A percentile compares a stretch with the other conserved stretches of the same genome.
phyloP scores from a whole-genome alignment of 1,140 invertebrate genomes.

The Drosophila hydei region DNA sequence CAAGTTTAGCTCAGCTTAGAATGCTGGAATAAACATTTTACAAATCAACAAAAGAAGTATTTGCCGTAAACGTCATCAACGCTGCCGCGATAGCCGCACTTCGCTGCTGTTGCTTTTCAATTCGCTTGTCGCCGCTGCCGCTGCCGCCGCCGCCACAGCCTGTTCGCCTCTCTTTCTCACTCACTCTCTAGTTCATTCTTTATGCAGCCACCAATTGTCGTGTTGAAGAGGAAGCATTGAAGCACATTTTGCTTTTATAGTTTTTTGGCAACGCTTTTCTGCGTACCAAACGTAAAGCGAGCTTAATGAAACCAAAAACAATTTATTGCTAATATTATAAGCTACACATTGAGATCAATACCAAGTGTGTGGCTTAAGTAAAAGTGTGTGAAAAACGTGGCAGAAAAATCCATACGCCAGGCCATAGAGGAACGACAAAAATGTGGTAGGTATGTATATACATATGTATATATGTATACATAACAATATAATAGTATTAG shows the following conservation, averaged over 20 bases:
- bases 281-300: slow-evolving; percentile 29
- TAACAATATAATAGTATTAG: slow-evolving; percentile 52
- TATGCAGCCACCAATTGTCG: slow-evolving; percentile 72
- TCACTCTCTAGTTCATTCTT: slow-evolving; percentile 56
- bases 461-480: slow-evolving; percentile 33
- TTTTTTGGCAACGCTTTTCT: slow-evolving; percentile 46
- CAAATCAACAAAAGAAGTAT: slow-evolving; percentile 27
- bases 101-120: slow-evolving; percentile 68
- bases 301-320: slow-evolving; percentile 39
- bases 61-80: slow-evolving; percentile 59
- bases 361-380: slow-evolving; percentile 36
- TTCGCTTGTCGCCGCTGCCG: slow-evolving; percentile 46
- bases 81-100: slow-evolving; percentile 41
- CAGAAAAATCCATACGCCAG: slow-evolving; percentile 71
- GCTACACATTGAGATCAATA: slow-evolving; percentile 57
- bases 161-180: slow-evolving; percentile 40
- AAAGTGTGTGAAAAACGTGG: slow-evolving; percentile 73
- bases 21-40: slow-evolving; percentile 6
- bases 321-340: slow-evolving; percentile 53
- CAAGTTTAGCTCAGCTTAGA: slow-evolving; percentile 22
- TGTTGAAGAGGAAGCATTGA: slow-evolving; percentile 66
- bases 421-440: slow-evolving; percentile 62
- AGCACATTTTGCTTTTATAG: slow-evolving; percentile 67
- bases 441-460: slow-evolving; percentile 59
- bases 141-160: slow-evolving; percentile 30